Base-by-base conservation (phyloP, 2,113 vertebrate genomes). In the Ciconia stormi region DNA sequence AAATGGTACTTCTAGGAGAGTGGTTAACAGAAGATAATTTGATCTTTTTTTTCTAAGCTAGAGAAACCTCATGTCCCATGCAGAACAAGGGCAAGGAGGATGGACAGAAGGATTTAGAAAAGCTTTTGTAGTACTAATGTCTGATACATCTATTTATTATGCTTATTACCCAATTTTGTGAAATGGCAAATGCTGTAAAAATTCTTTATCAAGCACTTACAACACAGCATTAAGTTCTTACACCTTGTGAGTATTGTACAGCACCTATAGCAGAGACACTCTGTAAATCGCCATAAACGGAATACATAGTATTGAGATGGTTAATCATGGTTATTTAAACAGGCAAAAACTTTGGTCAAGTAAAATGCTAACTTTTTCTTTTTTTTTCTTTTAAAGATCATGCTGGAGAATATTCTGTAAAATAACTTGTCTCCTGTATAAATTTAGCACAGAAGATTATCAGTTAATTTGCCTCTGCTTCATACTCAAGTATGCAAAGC, bases 401-500 rank as follows among this genome's bases (percentile, higher is more conserved):
- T 81, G 89, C 66, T 59, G 21, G 86, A 91, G 83, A 91, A 79
- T 91, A 46, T 59, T 92, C 83, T 82, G 70, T 69, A 71, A 83
- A 89, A 61, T 73, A 84, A 67, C 77, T 91, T 53, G 40, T 86
- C 78, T 95, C 21, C 30, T 83, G 59, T 76, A 96, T 95, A 93
- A 94, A 96, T 81, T 92, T 85, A 95, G 81, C 11, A 4, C 32
- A 80, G 89, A 81, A 93, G 86, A 94, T 96, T 96, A 94, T 93
- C 82, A 50, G 85, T 83, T 96, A 92, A 92, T 94, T 97, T 95
- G 67, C 47, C 20, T 95, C 58, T 79, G 42, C 85, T 95, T 92
- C 40, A 12, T 85, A 13, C 69, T 96, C 84, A 94, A 92, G 78
- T 93, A 96, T 95, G 93, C 47, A 96, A 95, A 95, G 93, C 95